A percentile compares a stretch with the other conserved stretches of the same genome.
phyloP scores from a whole-genome alignment of 2,797 vertebrate genomes.

The Danio choprae region DNA sequence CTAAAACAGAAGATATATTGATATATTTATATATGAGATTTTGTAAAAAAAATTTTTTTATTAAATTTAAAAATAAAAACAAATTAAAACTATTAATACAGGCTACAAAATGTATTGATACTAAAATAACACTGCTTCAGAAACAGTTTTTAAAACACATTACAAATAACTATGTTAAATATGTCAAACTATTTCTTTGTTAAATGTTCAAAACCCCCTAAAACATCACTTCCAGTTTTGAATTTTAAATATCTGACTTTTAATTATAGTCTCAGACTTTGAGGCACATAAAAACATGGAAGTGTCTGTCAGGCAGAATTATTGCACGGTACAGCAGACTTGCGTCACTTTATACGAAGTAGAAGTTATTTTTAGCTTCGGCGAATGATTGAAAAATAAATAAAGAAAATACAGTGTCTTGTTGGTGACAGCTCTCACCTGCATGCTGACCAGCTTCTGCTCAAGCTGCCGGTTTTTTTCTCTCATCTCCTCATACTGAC shows the following conservation, averaged over 20 bases:
- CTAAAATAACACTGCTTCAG: too few species aligned
- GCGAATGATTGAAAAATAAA: conserved; percentile 9
- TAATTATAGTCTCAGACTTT: neutral
- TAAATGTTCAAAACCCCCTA: neutral
- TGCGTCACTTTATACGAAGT: neutral
- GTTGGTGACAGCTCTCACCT: conserved; percentile 66
- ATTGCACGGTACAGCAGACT: neutral
- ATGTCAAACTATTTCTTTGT: too few species aligned
- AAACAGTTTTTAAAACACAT: too few species aligned
- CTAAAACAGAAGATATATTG: too few species aligned
- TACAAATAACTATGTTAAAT: too few species aligned
- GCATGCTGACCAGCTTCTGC: conserved; percentile 77
- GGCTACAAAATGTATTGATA: too few species aligned
- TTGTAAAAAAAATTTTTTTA: too few species aligned
- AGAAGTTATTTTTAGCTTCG: conserved; percentile 12
- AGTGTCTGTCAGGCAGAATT: neutral
- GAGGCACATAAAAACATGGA: neutral
- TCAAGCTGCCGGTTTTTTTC: conserved; percentile 79
- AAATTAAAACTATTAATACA: too few species aligned
- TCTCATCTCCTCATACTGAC: conserved; percentile 73
- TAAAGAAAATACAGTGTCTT: neutral
- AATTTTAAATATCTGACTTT: neutral
- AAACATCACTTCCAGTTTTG: neutral
- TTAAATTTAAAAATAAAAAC: too few species aligned
- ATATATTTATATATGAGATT: too few species aligned